A percentile compares a stretch with the other conserved stretches of the same genome.
Evolutionary conservation across 2,888 invertebrate genomes (phyloP).

Genomic region (Crioceris asparagi): DNA sequence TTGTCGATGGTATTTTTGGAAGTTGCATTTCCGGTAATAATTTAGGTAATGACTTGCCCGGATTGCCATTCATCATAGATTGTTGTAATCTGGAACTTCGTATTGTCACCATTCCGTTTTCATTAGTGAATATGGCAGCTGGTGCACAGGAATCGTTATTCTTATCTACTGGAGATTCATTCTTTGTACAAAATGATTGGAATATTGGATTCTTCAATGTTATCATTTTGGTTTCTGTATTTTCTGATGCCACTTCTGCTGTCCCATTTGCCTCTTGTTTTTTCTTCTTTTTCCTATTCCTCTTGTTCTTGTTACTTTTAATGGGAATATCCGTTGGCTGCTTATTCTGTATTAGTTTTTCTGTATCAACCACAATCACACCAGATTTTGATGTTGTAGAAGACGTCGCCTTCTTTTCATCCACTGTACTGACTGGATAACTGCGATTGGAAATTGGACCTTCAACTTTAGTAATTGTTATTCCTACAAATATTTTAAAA

Average conservation of each 20-base stretch:
- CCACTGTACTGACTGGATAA: slow-evolving; percentile 21
- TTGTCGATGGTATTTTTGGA: slow-evolving; percentile 2
- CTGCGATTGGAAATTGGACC: slow-evolving; percentile 33
- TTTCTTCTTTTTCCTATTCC: slow-evolving; percentile 46
- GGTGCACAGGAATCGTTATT: slow-evolving; percentile 41
- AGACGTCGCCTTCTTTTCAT: slow-evolving; percentile 21
- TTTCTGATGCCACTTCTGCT: slow-evolving; percentile 14
- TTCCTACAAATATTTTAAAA: too few species aligned
- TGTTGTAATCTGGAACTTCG: slow-evolving; percentile 55
- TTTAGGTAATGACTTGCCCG: slow-evolving; percentile 16
- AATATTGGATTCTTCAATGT: slow-evolving; percentile 72
- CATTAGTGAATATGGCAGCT: slow-evolving; percentile 57
- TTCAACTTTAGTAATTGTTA: slow-evolving; percentile 42
- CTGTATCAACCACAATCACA: slow-evolving; percentile 52
- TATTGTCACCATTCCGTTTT: slow-evolving; percentile 76
- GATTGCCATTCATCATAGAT: slow-evolving; percentile 22
- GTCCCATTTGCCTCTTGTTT: slow-evolving; percentile 26
- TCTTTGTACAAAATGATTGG: slow-evolving; percentile 40
- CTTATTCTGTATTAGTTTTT: slow-evolving; percentile 41
- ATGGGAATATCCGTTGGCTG: slow-evolving; percentile 17
- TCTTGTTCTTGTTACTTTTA: slow-evolving; percentile 39
- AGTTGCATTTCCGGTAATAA: slow-evolving; percentile 18
- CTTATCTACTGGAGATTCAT: slow-evolving; percentile 19
- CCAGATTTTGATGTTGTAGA: slow-evolving; percentile 39
- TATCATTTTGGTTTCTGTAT: slow-evolving; percentile 45